Base-by-base conservation (phyloP, 2,888 invertebrate genomes). In the Andrena haemorrhoa region DNA sequence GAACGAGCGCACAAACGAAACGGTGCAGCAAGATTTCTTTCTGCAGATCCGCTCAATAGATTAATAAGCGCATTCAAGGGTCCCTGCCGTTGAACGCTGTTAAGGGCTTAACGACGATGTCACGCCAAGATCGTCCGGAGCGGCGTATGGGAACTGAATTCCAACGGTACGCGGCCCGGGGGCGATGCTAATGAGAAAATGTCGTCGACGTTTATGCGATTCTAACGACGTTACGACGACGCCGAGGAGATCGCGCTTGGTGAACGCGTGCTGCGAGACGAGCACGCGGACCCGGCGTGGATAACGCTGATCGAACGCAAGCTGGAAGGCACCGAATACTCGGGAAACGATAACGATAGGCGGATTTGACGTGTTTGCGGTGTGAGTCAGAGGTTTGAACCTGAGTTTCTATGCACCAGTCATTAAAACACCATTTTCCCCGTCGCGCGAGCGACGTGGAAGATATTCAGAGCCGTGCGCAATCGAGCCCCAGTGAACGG, bases 41-140 rank as follows among this genome's bases (percentile, higher is more conserved):
- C 84, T 80, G 83, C 68, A 79, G 87, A 86, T 86, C 79, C 85
- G 79, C 86, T 89, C 86, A 88, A 91, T 89, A 79, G 89, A 92
- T 90, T 92, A 91, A 91, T 88, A 88, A 88, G 85, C 75, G 83
- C 85, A 88, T 88, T 86, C 86, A 86, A 69, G 83, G 90, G 89
- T 90, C 90, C 89, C 85, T 89, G 89, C 80, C 90, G 84, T 75
- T 82, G 66, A 60, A 64, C 75, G 79, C 79, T 79, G 79, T 87
- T 83, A 86, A 86, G 75, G 74, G 82, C 26, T 84, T 74, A 75
- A 79, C 83, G 77, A 77, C 76, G 31, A 64, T 68, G 70, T 65
- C 73, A 53, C 73, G 58, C 8, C 71, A 63, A 80, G 79, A 79
- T 64, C 60, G 65, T 1, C 29, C 29, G 53, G 26, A 10, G 49